Conservation (phyloP, 2,888 invertebrate genomes). For the Phragmatobia fuliginosa region DNA sequence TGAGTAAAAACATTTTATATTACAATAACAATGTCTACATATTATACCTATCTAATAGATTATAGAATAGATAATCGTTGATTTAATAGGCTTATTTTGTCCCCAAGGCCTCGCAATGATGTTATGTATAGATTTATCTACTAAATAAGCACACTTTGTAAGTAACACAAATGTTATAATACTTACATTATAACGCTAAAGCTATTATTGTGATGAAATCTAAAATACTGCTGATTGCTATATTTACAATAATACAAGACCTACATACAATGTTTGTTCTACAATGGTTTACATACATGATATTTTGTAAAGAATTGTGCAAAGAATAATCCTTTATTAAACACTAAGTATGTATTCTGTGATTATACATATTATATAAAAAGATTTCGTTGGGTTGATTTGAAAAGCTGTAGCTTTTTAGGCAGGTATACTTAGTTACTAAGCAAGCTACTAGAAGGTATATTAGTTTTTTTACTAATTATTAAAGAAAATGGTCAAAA, state of each 20-base stretch:
- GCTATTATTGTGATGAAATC: conserved; percentile 61
- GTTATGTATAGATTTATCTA: conserved; percentile 35
- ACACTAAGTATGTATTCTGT: too few relatives aligned
- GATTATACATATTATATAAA: too few relatives aligned
- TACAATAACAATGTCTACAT: conserved; percentile 6
- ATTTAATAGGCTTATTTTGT: conserved; percentile 19
- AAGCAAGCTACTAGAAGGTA: too few relatives aligned
- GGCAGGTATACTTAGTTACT: too few relatives aligned
- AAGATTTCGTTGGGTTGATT: too few relatives aligned
- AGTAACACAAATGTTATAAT: conserved; percentile 34
- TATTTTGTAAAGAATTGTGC: not conserved
- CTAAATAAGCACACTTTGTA: conserved; percentile 39
- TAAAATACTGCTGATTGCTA: conserved; percentile 57
- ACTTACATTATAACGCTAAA: conserved; percentile 57
- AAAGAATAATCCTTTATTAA: not conserved
- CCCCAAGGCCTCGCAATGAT: conserved; percentile 41
- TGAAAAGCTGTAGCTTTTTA: too few relatives aligned
- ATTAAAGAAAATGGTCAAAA: too few relatives aligned
- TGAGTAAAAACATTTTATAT: not conserved
- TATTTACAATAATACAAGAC: conserved; percentile 40
- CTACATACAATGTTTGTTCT: conserved; percentile 42
- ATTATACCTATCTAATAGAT: too few relatives aligned
- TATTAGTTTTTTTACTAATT: too few relatives aligned
- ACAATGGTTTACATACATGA: not conserved
- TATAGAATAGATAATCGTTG: conserved; percentile 20